Evolutionary conservation across 2,113 vertebrate species (phyloP).

Genomic region (Takifugu bimaculatus): DNA sequence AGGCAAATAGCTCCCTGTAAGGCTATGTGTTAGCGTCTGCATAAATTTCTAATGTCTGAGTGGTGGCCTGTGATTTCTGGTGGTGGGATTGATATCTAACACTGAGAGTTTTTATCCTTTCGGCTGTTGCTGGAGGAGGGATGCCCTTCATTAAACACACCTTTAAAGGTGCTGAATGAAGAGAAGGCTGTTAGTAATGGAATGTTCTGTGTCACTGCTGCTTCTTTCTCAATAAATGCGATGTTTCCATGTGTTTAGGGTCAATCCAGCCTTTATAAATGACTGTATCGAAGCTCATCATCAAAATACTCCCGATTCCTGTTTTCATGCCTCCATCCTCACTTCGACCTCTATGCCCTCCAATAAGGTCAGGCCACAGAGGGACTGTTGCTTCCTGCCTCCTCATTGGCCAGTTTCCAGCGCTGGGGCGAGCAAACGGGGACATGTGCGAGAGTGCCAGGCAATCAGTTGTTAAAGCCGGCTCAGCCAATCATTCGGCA

Average conservation of each 20-base stretch:
- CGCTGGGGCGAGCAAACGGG: constrained; percentile 65
- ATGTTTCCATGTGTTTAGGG: too few species aligned
- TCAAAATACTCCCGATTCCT: constrained; percentile 71
- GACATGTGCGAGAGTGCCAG: constrained; percentile 76
- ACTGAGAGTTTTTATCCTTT: not conserved
- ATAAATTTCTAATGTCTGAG: constrained; percentile 56
- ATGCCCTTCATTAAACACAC: not conserved
- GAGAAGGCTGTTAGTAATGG: too few species aligned
- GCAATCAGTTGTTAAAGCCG: constrained; percentile 62
- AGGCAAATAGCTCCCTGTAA: constrained; percentile 70
- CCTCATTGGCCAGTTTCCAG: constrained; percentile 78
- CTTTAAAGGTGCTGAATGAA: too few species aligned
- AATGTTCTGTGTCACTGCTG: too few species aligned
- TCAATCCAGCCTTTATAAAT: not conserved
- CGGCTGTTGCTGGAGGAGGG: constrained; percentile 7
- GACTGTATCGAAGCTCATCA: constrained; percentile 1
- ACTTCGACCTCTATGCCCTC: constrained; percentile 82
- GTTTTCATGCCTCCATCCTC: constrained; percentile 66
- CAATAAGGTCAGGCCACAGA: constrained; percentile 88
- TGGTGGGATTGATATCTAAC: constrained; percentile 26
- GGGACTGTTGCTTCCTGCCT: constrained; percentile 81
- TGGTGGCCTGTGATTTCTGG: constrained; percentile 31
- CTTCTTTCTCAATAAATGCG: too few species aligned
- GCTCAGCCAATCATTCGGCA: constrained; percentile 43
- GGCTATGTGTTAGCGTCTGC: constrained; percentile 63